These are phyloP conservation scores for Sebastes cheni DNA, from an alignment of 2,797 vertebrate genomes.

Conservation along the genomic window DNA sequence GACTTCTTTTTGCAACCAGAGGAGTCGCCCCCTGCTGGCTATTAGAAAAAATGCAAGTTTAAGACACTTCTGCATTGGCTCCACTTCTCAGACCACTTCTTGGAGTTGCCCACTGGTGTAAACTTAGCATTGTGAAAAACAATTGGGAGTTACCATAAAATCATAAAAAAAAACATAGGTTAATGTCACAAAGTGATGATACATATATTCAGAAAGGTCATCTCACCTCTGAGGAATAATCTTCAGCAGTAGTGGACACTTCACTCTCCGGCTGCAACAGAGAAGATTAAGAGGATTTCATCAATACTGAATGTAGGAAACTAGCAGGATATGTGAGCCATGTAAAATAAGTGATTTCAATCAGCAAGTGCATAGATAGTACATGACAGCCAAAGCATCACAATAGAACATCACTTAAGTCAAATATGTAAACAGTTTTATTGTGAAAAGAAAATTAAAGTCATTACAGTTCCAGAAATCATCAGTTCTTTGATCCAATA, in stretches of 20 bases:
- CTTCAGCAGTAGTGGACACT: slow-evolving; percentile 92
- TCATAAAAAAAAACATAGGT: background rate
- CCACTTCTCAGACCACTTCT: too few relatives aligned
- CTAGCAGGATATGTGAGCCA: background rate
- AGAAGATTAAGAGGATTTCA: slow-evolving; percentile 28
- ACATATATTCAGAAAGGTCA: background rate
- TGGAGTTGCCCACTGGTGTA: background rate
- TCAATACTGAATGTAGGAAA: background rate
- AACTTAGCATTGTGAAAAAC: background rate
- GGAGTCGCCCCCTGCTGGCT: too few relatives aligned
- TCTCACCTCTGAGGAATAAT: slow-evolving; percentile 95
- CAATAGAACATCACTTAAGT: background rate
- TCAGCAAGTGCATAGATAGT: background rate
- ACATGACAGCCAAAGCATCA: background rate
- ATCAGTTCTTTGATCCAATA: background rate
- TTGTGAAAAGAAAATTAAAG: background rate
- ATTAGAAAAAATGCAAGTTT: too few relatives aligned
- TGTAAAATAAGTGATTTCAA: background rate
- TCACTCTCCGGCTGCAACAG: slow-evolving; percentile 92
- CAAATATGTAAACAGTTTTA: background rate
- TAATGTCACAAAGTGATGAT: background rate
- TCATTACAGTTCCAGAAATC: background rate
- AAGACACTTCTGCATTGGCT: too few relatives aligned
- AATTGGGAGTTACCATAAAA: background rate
- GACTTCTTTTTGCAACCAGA: too few relatives aligned